Conservation (phyloP, 2,888 invertebrate species). For the Ormyrus labotus region DNA sequence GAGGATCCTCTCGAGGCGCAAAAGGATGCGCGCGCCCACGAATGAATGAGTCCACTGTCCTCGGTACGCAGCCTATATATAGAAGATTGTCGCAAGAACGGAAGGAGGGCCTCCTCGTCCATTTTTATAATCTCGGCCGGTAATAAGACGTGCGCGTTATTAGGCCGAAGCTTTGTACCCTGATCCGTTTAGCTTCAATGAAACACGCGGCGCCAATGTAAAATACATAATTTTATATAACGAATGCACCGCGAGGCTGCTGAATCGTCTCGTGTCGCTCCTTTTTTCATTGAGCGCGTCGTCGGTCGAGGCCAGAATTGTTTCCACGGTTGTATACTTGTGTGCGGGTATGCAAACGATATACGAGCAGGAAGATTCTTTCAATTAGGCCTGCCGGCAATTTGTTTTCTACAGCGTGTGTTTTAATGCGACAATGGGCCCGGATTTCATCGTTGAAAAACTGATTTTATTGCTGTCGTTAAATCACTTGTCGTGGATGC, state of each 20-base stretch:
- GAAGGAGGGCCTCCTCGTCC: neutral
- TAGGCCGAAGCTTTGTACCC: neutral
- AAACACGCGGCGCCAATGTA: neutral
- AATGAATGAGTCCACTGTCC: conserved; percentile 49
- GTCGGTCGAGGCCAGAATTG: neutral
- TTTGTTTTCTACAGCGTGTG: neutral
- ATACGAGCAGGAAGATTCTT: neutral
- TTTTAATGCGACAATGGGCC: too few species aligned
- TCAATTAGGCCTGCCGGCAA: neutral
- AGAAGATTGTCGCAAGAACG: neutral
- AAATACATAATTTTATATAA: conserved; percentile 19
- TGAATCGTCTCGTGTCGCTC: too few species aligned
- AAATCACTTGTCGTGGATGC: too few species aligned
- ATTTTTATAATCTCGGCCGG: neutral
- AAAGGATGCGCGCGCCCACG: conserved; percentile 15
- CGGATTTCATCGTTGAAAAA: too few species aligned
- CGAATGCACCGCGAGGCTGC: too few species aligned
- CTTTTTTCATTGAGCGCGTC: too few species aligned
- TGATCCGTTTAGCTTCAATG: neutral
- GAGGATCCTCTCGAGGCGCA: neutral
- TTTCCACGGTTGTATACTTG: too few species aligned
- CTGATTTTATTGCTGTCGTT: too few species aligned
- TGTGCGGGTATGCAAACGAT: too few species aligned
- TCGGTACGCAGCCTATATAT: conserved; percentile 33
- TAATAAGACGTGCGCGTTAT: conserved; percentile 18